A percentile compares a stretch with the other conserved stretches of the same genome.
Evolutionary conservation across 2,888 invertebrate species (phyloP).

Genomic region (Hydrotaea cyrtoneurina): DNA sequence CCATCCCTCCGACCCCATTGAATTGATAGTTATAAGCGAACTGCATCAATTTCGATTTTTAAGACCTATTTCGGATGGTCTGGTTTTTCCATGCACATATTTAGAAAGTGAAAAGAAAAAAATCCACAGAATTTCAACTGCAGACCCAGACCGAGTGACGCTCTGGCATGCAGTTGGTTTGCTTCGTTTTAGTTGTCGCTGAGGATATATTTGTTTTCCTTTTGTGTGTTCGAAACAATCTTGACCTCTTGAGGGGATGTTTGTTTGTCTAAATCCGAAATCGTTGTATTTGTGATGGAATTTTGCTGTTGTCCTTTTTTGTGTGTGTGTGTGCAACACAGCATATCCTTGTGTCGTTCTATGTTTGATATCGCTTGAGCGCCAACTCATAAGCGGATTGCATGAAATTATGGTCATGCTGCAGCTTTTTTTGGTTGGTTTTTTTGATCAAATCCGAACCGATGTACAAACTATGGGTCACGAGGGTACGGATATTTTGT

Average conservation of each 20-base stretch:
- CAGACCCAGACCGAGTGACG: conserved; percentile 19
- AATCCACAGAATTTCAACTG: neutral
- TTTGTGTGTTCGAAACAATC: conserved; percentile 23
- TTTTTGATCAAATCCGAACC: no score
- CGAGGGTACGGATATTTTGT: neutral
- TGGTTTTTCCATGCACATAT: neutral
- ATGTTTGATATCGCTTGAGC: conserved; percentile 18
- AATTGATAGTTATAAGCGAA: neutral
- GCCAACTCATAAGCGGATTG: conserved; percentile 15
- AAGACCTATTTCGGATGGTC: conserved; percentile 23
- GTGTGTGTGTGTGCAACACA: neutral
- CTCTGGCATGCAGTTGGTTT: neutral
- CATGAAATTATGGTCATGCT: neutral
- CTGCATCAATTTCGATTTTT: conserved; percentile 33
- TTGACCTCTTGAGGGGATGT: conserved; percentile 9
- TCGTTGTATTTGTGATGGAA: neutral
- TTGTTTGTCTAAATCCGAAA: neutral
- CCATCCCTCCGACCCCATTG: neutral
- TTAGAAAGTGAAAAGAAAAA: conserved; percentile 1
- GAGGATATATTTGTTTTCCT: neutral
- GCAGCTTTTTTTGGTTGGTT: neutral
- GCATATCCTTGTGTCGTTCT: neutral
- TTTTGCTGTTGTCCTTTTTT: neutral
- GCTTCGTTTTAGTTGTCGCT: no score
- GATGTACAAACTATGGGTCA: neutral